Conservation (phyloP, 37 sponge, comb jelly and placozoan genomes). For the Amphimedon queenslandica region DNA sequence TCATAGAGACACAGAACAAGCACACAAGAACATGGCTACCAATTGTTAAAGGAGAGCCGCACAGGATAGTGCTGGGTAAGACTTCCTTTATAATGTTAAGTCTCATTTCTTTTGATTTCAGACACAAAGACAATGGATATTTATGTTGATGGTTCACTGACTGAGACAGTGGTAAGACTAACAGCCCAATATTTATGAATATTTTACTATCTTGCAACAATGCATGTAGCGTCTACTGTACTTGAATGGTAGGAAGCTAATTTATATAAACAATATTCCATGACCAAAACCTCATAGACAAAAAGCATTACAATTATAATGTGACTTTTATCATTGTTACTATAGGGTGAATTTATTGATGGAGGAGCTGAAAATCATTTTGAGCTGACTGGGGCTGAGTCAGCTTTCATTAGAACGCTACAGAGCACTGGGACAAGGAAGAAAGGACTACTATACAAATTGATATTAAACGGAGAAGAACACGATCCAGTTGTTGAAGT, state of each 20-base stretch:
- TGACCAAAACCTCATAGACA: conserved; percentile 13
- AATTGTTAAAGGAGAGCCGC: conserved; percentile 33
- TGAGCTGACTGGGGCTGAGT: conserved; percentile 25
- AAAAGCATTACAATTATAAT: too few species aligned
- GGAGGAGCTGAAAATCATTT: conserved; percentile 92
- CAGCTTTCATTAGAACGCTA: conserved; percentile 59
- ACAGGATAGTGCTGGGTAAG: conserved; percentile 90
- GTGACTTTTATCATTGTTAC: background rate
- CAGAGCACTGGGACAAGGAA: conserved; percentile 75
- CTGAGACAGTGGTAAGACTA: conserved; percentile 69
- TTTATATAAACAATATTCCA: background rate
- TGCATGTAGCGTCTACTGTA: background rate
- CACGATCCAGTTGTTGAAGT: conserved; percentile 30
- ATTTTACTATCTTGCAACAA: background rate
- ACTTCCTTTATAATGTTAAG: conserved; percentile 9
- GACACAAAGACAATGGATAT: conserved; percentile 86
- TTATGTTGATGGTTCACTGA: conserved; percentile 80
- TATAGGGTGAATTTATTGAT: conserved; percentile 91
- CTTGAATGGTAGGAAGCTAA: background rate
- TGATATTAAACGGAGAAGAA: conserved; percentile 48
- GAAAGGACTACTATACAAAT: conserved; percentile 77
- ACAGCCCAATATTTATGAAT: background rate
- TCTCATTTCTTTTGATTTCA: conserved; percentile 5
- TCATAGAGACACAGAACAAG: conserved; percentile 70
- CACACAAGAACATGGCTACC: conserved; percentile 85